Conservation (phyloP, 2,888 invertebrate species). For the Pammene fasciana region DNA sequence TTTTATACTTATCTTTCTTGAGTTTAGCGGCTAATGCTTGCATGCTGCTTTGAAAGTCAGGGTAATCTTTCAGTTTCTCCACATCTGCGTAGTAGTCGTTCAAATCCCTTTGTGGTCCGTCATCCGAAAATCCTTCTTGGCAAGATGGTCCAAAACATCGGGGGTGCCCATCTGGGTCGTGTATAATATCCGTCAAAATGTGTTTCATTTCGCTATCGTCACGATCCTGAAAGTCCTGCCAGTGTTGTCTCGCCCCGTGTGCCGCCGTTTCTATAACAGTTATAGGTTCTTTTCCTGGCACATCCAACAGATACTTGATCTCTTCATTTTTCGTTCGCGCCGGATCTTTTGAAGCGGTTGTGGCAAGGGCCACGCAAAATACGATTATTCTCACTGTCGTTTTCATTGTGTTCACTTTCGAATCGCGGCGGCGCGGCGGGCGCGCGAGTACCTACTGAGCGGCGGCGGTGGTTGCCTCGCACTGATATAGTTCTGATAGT, state of each 20-base stretch:
- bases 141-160: conserved; percentile 79
- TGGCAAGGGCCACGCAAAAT: conserved; percentile 61
- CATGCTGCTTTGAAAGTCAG: conserved; percentile 66
- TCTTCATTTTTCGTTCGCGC: conserved; percentile 66
- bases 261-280: conserved; percentile 82
- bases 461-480: conserved; percentile 59
- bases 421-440: conserved; percentile 66
- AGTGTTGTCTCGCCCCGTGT: conserved; percentile 51
- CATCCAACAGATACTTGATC: conserved; percentile 81
- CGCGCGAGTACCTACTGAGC: conserved; percentile 72
- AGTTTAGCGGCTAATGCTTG: conserved; percentile 78
- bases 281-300: conserved; percentile 83
- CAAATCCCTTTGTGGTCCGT: conserved; percentile 81
- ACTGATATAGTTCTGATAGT: conserved; percentile 81
- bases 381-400: conserved; percentile 71
- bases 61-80: conserved; percentile 79
- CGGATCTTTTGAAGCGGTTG: conserved; percentile 62
- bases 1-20: conserved; percentile 72
- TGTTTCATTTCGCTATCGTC: conserved; percentile 70
- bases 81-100: conserved; percentile 85
- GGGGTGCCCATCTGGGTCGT: conserved; percentile 66
- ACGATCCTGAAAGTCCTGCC: conserved; percentile 56
- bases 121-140: conserved; percentile 65
- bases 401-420: conserved; percentile 78
- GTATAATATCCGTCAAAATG: conserved; percentile 73